Percentiles rank a stretch among this genome's conserved stretches.
Evolutionary conservation across 2,797 vertebrate genomes (phyloP).

Genomic region (Eleutherodactylus coqui): DNA sequence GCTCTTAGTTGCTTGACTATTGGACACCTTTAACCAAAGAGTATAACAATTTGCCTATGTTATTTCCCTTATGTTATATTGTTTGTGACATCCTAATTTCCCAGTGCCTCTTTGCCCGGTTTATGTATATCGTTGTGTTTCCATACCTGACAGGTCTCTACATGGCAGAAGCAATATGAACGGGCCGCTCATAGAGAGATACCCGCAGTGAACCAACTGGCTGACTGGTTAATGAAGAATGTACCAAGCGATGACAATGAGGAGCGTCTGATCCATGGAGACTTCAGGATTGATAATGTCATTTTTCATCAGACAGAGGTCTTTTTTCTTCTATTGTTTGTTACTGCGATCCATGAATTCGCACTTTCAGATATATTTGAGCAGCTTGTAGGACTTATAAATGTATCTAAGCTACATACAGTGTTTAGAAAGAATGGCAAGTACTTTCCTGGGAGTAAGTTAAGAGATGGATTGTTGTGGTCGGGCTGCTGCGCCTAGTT

Average conservation of each 20-base stretch:
- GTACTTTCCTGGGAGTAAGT: too few species aligned
- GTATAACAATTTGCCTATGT: too few species aligned
- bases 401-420: too few species aligned
- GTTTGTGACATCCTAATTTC: neutral
- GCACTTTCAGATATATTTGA: too few species aligned
- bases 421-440: too few species aligned
- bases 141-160: slow-evolving; percentile 80
- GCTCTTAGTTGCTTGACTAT: too few species aligned
- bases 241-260: slow-evolving; percentile 82
- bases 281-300: slow-evolving; percentile 89
- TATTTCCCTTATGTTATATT: neutral
- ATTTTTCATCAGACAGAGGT: slow-evolving; percentile 94
- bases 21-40: too few species aligned
- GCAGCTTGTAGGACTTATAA: too few species aligned
- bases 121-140: neutral
- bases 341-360: neutral
- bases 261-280: slow-evolving; percentile 88
- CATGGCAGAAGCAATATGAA: slow-evolving; percentile 92
- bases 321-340: neutral
- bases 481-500: too few species aligned
- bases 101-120: neutral
- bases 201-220: slow-evolving; percentile 85
- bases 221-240: slow-evolving; percentile 86
- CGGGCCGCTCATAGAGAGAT: slow-evolving; percentile 83
- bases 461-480: too few species aligned